Base-by-base conservation (phyloP, 1,140 invertebrate genomes). In the Trichoplusia ni region DNA sequence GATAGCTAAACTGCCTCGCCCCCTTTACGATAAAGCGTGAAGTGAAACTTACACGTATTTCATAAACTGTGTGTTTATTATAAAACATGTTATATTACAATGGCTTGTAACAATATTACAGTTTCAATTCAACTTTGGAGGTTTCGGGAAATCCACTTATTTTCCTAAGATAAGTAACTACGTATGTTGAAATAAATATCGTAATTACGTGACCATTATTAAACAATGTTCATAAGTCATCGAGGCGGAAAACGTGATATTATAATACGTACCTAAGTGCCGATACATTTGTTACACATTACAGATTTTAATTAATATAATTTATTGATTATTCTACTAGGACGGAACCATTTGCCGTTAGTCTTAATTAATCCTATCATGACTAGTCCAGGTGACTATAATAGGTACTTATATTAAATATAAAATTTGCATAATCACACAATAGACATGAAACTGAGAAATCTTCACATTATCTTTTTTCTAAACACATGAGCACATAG, bases 161-260 rank as follows among this genome's bases (percentile, higher is more conserved):
- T 51, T 49, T 40, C 35, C 19, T 21, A 3, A 11, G 23, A 8
- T 27, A 25, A n/a, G n/a, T 40, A 49, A 25, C 9, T 61, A 31
- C 11, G n/a, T 47, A 47, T 14, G 33, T 35, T 46, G 11, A 23
- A 25, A 23, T 38, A 27, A 18, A 31, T 18, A 31, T 18, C 38
- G 35, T 54, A 25, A 38, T 4, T 38, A 40, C 29, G n/a, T 31
- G 8, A 35, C 18, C 25, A 47, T 47, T 35, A 13, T 46, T 29
- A 31, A 47, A 60, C 29, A 47, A 60, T 25, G 19, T 51, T 59
- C 33, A 51, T 65, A 64, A 49, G 51, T 61, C 11, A 33, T 61
- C 16, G 37, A 67, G 54, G 60, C 66, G 60, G 60, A 64, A 64
- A 69, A 64, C 54, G 61, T 64, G 67, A 64, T 60, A 47, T n/a